Percentiles rank a stretch among this genome's conserved stretches.
Conservation (phyloP, 1,140 invertebrate genomes). For the Odontomachus brunneus region DNA sequence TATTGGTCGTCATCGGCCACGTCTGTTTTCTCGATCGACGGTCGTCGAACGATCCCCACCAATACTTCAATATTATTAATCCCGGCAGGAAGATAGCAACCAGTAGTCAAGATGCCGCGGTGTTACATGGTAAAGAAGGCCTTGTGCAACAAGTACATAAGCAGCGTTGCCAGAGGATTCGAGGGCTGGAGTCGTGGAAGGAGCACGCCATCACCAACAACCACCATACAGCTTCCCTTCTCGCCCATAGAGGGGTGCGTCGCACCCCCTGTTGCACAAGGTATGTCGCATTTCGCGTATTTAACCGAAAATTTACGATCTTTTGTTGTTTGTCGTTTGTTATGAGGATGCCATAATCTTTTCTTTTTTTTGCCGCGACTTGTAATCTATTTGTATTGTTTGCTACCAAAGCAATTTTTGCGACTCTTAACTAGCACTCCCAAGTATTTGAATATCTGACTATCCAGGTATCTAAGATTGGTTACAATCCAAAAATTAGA, state of each 20-base stretch:
- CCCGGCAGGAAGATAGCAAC: constrained; percentile 16
- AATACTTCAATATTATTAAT: constrained; percentile 46
- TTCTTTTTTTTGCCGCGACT: neutral
- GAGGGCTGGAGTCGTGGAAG: constrained; percentile 81
- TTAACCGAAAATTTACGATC: neutral
- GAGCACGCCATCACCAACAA: constrained; percentile 77
- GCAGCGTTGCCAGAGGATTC: constrained; percentile 81
- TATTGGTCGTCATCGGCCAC: too few relatives aligned
- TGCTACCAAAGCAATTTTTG: too few relatives aligned
- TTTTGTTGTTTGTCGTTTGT: neutral
- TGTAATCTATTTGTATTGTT: neutral
- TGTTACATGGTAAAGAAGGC: constrained; percentile 87
- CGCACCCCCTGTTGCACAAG: constrained; percentile 73
- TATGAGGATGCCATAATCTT: neutral
- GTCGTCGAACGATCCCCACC: constrained; percentile 31
- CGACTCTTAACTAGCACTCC: too few relatives aligned
- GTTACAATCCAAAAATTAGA: too few relatives aligned
- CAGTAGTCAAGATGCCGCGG: constrained; percentile 83
- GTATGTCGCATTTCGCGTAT: constrained; percentile 50
- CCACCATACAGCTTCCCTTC: constrained; percentile 66
- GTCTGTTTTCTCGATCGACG: constrained; percentile 6
- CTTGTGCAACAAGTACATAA: constrained; percentile 86
- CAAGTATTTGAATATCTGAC: too few relatives aligned
- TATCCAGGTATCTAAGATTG: too few relatives aligned
- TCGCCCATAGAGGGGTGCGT: constrained; percentile 68